phyloP scores from a whole-genome alignment of 2,888 invertebrate species.

The Mesorhabditis sp. region DNA sequence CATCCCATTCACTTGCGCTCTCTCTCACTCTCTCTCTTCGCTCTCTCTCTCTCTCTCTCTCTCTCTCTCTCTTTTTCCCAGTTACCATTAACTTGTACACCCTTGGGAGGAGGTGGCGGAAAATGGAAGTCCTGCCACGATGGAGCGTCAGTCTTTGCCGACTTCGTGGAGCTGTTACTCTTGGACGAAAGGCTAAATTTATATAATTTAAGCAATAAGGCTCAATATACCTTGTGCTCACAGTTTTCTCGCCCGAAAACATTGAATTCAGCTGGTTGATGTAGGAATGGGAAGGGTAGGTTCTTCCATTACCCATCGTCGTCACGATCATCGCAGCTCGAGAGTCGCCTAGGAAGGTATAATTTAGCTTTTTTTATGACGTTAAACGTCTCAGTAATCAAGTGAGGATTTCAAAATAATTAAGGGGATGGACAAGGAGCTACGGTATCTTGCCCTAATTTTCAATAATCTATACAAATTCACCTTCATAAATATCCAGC shows the following conservation, averaged over 20 bases:
- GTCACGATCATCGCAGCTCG: slow-evolving; percentile 5
- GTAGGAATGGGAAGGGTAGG: slow-evolving; percentile 1
- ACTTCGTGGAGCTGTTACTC: slow-evolving; percentile 16
- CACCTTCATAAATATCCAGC: slow-evolving; percentile 5
- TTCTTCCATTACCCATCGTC: slow-evolving; percentile 1
- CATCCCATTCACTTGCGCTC: no score
- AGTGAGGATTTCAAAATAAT: no score
- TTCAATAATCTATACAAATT: slow-evolving; percentile 7
- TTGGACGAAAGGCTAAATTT: not conserved
- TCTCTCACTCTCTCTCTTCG: no score
- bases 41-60: no score
- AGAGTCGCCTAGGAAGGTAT: not conserved
- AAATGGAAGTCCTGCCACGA: slow-evolving; percentile 47
- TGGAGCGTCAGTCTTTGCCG: slow-evolving; percentile 22
- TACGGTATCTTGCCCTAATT: no score
- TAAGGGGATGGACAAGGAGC: no score
- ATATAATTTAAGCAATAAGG: not conserved
- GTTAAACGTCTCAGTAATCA: no score
- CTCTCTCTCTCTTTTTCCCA: not conserved
- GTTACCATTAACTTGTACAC: not conserved
- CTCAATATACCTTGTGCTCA: slow-evolving; percentile 1
- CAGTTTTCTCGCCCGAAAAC: slow-evolving; percentile 3
- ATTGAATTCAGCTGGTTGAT: slow-evolving; percentile 1
- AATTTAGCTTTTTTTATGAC: no score
- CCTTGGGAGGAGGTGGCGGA: slow-evolving; percentile 42